Percentiles rank a stretch among this genome's conserved stretches.
phyloP scores from a whole-genome alignment of 2,797 vertebrate species.

The Phaenicophaeus curvirostris region DNA sequence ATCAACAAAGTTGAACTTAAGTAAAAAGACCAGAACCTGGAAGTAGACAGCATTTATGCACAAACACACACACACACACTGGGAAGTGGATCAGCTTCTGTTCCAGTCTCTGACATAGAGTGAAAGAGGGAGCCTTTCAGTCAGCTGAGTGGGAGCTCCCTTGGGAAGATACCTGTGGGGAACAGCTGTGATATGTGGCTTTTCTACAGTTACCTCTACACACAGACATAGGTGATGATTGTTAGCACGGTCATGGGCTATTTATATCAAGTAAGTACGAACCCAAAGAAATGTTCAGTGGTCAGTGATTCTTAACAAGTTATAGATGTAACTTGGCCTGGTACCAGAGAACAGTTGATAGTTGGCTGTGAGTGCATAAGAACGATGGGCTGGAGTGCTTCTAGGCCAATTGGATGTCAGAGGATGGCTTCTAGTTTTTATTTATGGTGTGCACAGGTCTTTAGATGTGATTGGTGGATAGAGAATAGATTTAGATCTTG shows the following conservation, averaged over 20 bases:
- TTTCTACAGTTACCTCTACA: neutral
- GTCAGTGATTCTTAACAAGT: neutral
- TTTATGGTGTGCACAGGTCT: neutral
- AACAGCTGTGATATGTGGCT: neutral
- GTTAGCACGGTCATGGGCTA: accelerated
- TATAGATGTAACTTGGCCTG: neutral
- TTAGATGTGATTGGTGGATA: neutral
- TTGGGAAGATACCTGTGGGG: neutral
- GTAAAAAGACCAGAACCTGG: neutral
- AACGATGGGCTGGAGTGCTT: neutral
- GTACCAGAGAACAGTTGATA: neutral
- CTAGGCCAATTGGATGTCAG: neutral
- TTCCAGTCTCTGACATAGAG: neutral
- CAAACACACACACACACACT: neutral
- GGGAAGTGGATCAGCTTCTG: neutral
- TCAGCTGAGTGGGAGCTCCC: neutral
- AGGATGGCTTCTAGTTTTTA: neutral
- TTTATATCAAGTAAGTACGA: neutral
- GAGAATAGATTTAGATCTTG: neutral
- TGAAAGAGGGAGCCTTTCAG: neutral
- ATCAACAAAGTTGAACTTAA: neutral
- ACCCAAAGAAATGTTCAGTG: neutral
- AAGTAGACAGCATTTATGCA: neutral
- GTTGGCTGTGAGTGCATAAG: neutral
- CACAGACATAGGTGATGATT: neutral